Evolutionary conservation across 23 tunicate genomes (phyloP).

Genomic region (Oikopleura albicans): DNA sequence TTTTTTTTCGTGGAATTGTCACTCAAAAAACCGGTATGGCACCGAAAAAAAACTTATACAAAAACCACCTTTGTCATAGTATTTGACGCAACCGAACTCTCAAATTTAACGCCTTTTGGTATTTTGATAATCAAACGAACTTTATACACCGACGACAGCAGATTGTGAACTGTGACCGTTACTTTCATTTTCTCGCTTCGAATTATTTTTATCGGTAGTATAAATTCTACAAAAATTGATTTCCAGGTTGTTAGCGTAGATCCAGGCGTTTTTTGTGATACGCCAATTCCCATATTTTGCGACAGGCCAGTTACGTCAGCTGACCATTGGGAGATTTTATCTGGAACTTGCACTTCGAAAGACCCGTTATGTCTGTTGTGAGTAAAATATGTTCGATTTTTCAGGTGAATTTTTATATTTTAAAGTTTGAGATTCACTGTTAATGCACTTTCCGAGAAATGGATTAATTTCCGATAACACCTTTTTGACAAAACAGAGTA

Average conservation of each 20-base stretch:
- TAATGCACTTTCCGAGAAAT: too few species aligned
- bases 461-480: too few species aligned
- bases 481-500: too few species aligned
- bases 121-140: not conserved
- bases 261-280: conserved; percentile 17
- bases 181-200: conserved; percentile 55
- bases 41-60: too few species aligned
- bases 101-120: not conserved
- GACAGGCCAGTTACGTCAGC: conserved; percentile 44
- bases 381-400: not conserved
- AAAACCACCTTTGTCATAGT: not conserved
- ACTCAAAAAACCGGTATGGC: too few species aligned
- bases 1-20: too few species aligned
- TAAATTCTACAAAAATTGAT: conserved; percentile 53
- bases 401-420: too few species aligned
- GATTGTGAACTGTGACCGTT: conserved; percentile 60
- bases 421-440: too few species aligned
- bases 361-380: conserved; percentile 19
- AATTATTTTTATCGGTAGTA: conserved; percentile 47
- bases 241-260: conserved; percentile 20
- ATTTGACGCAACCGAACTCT: not conserved
- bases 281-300: conserved; percentile 41
- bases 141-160: conserved; percentile 19
- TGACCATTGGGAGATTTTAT: conserved; percentile 64
- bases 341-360: conserved; percentile 43